Conservation (phyloP, 2,888 invertebrate species). For the Lacanobia wlatinum region DNA sequence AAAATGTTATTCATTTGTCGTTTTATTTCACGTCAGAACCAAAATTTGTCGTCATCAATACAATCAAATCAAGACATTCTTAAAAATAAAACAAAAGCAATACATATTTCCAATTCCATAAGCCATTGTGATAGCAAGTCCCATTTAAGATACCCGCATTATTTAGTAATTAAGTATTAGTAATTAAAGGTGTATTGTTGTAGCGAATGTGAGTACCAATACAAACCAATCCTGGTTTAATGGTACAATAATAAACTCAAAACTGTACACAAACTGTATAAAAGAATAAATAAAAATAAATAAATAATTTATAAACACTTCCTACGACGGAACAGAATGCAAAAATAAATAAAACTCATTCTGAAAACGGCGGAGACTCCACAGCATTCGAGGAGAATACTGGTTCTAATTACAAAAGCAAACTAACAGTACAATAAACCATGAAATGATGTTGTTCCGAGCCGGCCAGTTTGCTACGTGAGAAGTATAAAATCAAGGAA, state of each 20-base stretch:
- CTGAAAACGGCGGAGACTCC: slow-evolving; percentile 34
- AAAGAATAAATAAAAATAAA: no score
- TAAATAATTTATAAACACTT: no score
- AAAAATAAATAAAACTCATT: slow-evolving; percentile 50
- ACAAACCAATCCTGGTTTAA: no score
- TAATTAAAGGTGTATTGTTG: no score
- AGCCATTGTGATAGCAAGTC: slow-evolving; percentile 17
- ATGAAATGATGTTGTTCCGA: slow-evolving; percentile 64
- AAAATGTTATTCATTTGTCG: no score
- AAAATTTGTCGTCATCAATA: neutral
- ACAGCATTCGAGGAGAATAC: slow-evolving; percentile 41
- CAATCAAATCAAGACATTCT: neutral
- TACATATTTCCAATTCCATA: slow-evolving; percentile 2
- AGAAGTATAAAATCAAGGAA: slow-evolving; percentile 56
- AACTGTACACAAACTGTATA: no score
- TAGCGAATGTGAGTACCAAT: no score
- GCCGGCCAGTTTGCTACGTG: slow-evolving; percentile 66
- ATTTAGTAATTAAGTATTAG: no score
- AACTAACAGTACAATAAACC: slow-evolving; percentile 67
- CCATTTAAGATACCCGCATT: no score
- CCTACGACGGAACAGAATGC: slow-evolving; percentile 22
- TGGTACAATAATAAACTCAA: no score
- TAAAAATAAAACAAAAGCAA: neutral
- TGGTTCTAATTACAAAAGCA: slow-evolving; percentile 64
- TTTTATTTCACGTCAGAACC: no score